Base-by-base conservation (phyloP, 1,140 invertebrate genomes). In the Euglossa dilemma region DNA sequence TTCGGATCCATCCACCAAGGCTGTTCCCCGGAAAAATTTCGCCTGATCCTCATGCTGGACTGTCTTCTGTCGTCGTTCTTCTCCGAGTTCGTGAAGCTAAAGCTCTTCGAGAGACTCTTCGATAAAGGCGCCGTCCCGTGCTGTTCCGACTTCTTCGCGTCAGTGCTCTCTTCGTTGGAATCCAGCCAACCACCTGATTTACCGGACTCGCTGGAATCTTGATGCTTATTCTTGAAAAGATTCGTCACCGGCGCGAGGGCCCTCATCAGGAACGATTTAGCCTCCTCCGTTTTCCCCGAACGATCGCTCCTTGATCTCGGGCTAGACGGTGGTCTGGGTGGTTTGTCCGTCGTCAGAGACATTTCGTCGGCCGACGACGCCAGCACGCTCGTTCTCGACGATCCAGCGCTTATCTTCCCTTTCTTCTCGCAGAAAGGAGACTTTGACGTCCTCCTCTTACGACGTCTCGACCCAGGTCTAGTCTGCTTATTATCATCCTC, bases 201-300 rank as follows among this genome's bases (percentile, higher is more conserved):
- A 20, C 66, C 80, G 66, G 92, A 94, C 20, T 95, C 95, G 80
- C 88, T 91, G 28, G 88, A 93, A 14, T 96, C 95, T 85, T 95
- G 94, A 83, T 94, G 93, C 84, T 95, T 95, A n/a, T 92, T 91
- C 92, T 96, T 96, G 90, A 96, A 96, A 23, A 96, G 92, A 92
- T 95, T 96, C 0, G 96, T 96, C 6, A 97, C 96, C 0, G 96
- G 96, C 54, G 95, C 96, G 76, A 97, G 90, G 23, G 96, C 96
- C 91, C 96, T 93, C 91, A 97, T 96, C 63, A 97, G 92, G 89
- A 97, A 96, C 7, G 96, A 96, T 91, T 97, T 97, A 0, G 96
- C 96, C 87, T 97, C 96, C 90, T 96, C 96, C 5, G 95, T 94
- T 85, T 95, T 95, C 12, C 79, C 88, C 6, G 90, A 92, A 79